phyloP scores from a whole-genome alignment of 1,140 invertebrate species.

The Eulimnadia texana region DNA sequence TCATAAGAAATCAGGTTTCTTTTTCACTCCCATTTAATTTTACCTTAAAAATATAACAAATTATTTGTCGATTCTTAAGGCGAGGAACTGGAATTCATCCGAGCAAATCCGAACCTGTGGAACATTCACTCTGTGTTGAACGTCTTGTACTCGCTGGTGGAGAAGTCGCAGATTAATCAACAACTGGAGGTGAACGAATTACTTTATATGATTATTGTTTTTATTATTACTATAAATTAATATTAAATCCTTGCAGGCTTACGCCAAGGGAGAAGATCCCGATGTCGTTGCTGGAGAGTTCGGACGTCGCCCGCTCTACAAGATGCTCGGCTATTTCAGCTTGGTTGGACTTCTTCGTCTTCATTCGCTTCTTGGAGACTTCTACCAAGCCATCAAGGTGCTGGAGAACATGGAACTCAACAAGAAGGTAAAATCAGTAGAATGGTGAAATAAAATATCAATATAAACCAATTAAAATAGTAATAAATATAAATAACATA shows the following conservation, averaged over 20 bases:
- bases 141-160: conserved; percentile 91
- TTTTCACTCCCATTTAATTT: conserved; percentile 73
- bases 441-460: neutral
- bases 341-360: conserved; percentile 85
- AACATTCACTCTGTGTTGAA: conserved; percentile 96
- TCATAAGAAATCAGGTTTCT: conserved; percentile 16
- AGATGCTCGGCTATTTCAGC: conserved; percentile 98
- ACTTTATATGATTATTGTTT: no score
- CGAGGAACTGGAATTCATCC: conserved; percentile 47
- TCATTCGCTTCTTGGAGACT: conserved; percentile 93
- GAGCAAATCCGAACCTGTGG: conserved; percentile 80
- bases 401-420: conserved; percentile 93
- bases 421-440: conserved; percentile 78
- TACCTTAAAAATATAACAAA: no score
- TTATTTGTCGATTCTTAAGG: conserved; percentile 35
- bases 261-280: conserved; percentile 74
- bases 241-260: conserved; percentile 32
- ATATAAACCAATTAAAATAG: neutral
- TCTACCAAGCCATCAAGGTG: conserved; percentile 96
- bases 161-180: conserved; percentile 96
- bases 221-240: neutral
- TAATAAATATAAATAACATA: neutral
- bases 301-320: conserved; percentile 89
- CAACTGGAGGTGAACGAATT: conserved; percentile 95
- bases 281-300: conserved; percentile 94